These are phyloP conservation scores for Palloptera scutellata DNA, from an alignment of 2,888 invertebrate species.

Conservation along the genomic window DNA sequence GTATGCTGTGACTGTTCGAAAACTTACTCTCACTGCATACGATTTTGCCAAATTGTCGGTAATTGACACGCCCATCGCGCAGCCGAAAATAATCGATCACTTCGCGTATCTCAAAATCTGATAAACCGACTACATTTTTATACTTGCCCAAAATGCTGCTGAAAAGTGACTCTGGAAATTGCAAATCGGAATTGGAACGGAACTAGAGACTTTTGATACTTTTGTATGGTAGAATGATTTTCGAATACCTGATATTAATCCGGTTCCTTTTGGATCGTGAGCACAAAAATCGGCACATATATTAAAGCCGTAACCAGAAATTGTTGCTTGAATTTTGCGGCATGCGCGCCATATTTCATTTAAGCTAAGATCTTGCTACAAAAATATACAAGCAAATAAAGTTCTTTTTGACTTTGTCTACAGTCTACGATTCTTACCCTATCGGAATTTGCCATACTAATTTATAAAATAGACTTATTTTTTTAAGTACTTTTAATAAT, in stretches of 20 bases:
- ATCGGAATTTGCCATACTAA: slow-evolving; percentile 40
- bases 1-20: neutral
- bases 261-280: slow-evolving; percentile 74
- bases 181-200: neutral
- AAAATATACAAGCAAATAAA: neutral
- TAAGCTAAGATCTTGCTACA: slow-evolving; percentile 55
- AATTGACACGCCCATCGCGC: slow-evolving; percentile 80
- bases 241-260: slow-evolving; percentile 72
- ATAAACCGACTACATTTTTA: slow-evolving; percentile 72
- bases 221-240: neutral
- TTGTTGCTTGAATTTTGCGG: slow-evolving; percentile 80
- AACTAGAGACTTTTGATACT: neutral
- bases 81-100: slow-evolving; percentile 80
- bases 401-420: neutral
- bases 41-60: slow-evolving; percentile 78
- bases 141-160: slow-evolving; percentile 74
- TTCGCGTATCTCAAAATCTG: slow-evolving; percentile 76
- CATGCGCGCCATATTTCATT: slow-evolving; percentile 81
- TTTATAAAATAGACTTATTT: neutral
- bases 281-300: slow-evolving; percentile 76
- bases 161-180: slow-evolving; percentile 73
- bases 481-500: no score
- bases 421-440: slow-evolving; percentile 31
- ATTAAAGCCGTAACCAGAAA: slow-evolving; percentile 76
- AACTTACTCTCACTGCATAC: slow-evolving; percentile 65